These are phyloP conservation scores for Lophochroa leadbeateri DNA, from an alignment of 2,113 vertebrate species.

Conservation along the genomic window DNA sequence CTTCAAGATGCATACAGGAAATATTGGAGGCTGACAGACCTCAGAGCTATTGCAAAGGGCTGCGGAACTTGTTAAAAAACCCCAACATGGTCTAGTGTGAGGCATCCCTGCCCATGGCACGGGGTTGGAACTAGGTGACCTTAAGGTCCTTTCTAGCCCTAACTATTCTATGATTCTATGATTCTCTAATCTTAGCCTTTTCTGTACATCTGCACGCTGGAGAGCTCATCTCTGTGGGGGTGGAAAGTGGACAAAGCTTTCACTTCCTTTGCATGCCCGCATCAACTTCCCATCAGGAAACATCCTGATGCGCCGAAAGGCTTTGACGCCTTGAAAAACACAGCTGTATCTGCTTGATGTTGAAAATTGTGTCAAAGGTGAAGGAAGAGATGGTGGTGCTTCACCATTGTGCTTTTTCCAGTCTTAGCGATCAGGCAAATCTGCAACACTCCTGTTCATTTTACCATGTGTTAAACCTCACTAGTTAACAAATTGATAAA, in stretches of 20 bases:
- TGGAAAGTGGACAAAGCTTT: not conserved
- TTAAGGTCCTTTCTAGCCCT: not conserved
- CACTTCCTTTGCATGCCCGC: accelerated
- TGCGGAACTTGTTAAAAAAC: not conserved
- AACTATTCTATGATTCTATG: not conserved
- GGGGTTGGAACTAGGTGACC: too few relatives aligned
- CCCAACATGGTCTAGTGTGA: not conserved
- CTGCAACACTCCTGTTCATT: not conserved
- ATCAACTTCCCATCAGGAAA: not conserved
- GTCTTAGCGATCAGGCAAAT: too few relatives aligned
- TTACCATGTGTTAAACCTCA: not conserved
- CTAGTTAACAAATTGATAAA: not conserved
- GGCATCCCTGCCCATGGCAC: not conserved
- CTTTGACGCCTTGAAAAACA: not conserved
- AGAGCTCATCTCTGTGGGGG: not conserved
- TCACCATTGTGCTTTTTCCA: not conserved
- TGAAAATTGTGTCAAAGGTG: not conserved
- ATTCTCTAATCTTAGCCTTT: not conserved
- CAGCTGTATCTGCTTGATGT: not conserved
- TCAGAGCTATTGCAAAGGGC: not conserved
- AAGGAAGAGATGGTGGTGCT: not conserved
- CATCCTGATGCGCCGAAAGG: accelerated
- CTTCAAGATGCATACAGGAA: not conserved
- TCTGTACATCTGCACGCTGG: not conserved
- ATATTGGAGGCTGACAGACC: not conserved